Base-by-base conservation (phyloP, 2,797 vertebrate genomes). In the Sebastes nivosus region DNA sequence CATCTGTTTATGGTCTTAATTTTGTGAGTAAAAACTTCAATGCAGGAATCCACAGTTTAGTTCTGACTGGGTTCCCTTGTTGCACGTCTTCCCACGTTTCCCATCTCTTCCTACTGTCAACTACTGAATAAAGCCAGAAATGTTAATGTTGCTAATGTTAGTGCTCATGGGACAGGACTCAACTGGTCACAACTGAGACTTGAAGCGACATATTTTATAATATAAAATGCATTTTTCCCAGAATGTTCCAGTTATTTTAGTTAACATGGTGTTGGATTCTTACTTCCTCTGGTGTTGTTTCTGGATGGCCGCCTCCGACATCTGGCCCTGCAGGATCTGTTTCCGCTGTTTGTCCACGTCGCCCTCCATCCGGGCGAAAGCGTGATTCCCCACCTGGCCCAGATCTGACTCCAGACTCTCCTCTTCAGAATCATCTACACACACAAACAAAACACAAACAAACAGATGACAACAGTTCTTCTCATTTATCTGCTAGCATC, bases 261-360 rank as follows among this genome's bases (percentile, higher is more conserved):
- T 50, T 50, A 7, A 7, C 18, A 8, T 4, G 70, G 20, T 20
- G 8, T 25, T 67, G 36, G 20, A 24, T 38, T 42, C 97, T 96
- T 95, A 99, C 98, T 99, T 99, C 87, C 98, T 97, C 93, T 97
- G 98, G 90, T 99, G 98, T 77, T 99, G 98, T 87, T 99, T 99
- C 88, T 98, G 97, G 77, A 97, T 89, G 6, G 98, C 95, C 11
- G 95, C 97, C 85, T 99, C 98, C 0, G 98, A 99, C 84, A 97
- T 92, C 89, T 99, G 98, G 60, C 98, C 98, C 94, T 99, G 98
- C 25, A 99, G 95, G 82, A 98, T 97, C 85, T 97, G 95, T 84
- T 97, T 97, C 66, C 98, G 94, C 89, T 99, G 97, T 84, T 99
- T 99, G 94, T 99, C 99, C 82, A 99, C 96, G 0, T 99, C 98